Evolutionary conservation across 2,888 invertebrate species (phyloP), one percentile per base, ranked within the genome.

Genomic region (Sycophila texana): DNA sequence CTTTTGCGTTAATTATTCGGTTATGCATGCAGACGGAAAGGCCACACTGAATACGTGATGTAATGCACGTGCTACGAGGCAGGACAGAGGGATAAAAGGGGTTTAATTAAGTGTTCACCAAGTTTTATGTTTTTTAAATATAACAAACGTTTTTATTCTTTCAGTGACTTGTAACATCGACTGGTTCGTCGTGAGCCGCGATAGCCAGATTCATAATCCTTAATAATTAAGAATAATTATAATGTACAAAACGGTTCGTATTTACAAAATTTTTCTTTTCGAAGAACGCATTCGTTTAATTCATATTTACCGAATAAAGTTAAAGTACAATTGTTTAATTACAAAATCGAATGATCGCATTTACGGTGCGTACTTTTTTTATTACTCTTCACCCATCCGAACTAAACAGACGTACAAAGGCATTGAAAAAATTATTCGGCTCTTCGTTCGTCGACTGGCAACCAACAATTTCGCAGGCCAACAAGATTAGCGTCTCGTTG

Each of bases 121-220:
- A 70, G n/a, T 65, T 22, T 61, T 14, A n/a, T 70, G 39, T 47
- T 55, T 60, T 80, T 81, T 79, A 79, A 20, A 77, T 77, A 81
- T 81, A 81, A 81, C 81, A 81, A 81, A 81, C 74, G 39, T 76
- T 70, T 81, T 81, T 70, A 70, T 81, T 39, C 61, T 68, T 75
- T 81, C 58, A 77, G 60, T 79, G 75, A 76, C 79, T 81, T 66
- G 76, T 61, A 60, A 66, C 66, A 47, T 39, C 63, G 67, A 71
- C 67, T 55, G 55, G 49, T 10, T 39, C 63, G 20, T 51, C 39
- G 47, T 51, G 55, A 51, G 67, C 16, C 18, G n/a, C 63, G 61
- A 47, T 58, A 18, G 60, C 75, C 53, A 57, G 49, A 78, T 78
- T 66, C 63, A 47, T 63, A 68, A 75, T 71, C 67, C 66, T 71